Evolutionary conservation across 2,888 invertebrate species (phyloP).

Genomic region (Dilophus febrilis): DNA sequence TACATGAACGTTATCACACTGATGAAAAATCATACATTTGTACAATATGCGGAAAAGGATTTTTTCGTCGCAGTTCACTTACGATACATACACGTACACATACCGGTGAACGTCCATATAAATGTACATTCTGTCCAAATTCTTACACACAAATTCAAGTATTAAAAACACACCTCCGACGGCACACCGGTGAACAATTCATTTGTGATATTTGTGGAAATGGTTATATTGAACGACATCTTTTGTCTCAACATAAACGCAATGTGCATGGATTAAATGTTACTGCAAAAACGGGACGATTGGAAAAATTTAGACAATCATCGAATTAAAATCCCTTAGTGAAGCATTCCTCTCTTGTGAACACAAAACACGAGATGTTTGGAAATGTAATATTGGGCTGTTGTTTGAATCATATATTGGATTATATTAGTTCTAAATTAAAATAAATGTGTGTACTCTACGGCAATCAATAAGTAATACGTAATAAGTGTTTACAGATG

Average conservation of each 20-base stretch:
- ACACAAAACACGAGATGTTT: too few species aligned
- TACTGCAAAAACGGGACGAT: conserved; percentile 20
- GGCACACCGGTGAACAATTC: conserved; percentile 40
- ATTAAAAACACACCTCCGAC: conserved; percentile 37
- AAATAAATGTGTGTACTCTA: too few species aligned
- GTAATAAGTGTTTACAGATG: too few species aligned
- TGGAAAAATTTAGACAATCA: conserved; percentile 18
- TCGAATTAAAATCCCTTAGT: too few species aligned
- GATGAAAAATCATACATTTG: conserved; percentile 41
- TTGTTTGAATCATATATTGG: too few species aligned
- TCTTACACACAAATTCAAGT: conserved; percentile 41
- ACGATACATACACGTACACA: conserved; percentile 41
- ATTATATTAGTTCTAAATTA: too few species aligned
- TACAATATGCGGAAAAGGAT: conserved; percentile 30
- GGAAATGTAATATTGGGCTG: too few species aligned
- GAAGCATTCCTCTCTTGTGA: too few species aligned
- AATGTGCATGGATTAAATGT: conserved; percentile 28
- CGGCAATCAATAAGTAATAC: too few species aligned
- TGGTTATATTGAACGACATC: conserved; percentile 36
- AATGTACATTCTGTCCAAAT: conserved; percentile 38
- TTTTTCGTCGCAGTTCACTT: conserved; percentile 36
- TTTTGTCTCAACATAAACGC: conserved; percentile 37
- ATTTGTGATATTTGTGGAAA: conserved; percentile 37
- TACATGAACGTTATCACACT: conserved; percentile 36
- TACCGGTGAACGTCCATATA: conserved; percentile 31